Percentiles rank a stretch among this genome's conserved stretches.
Conservation (phyloP, 2,888 invertebrate species). For the Drosophila aldrichi region DNA sequence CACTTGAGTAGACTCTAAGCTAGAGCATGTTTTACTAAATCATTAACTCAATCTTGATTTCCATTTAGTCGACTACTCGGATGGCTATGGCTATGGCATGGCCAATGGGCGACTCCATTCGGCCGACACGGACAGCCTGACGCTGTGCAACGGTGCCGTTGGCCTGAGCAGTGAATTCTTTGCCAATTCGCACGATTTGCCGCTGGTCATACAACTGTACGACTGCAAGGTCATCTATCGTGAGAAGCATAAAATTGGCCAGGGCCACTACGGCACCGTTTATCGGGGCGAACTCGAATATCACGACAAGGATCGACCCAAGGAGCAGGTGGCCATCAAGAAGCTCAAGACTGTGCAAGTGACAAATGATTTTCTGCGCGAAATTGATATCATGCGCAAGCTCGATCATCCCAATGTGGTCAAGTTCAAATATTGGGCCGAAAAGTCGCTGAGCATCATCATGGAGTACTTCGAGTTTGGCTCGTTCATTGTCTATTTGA, state of each 20-base stretch:
- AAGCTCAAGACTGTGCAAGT: constrained; percentile 85
- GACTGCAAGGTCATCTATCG: constrained; percentile 81
- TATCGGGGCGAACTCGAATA: constrained; percentile 88
- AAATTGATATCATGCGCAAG: constrained; percentile 94
- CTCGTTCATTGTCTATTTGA: constrained; percentile 92
- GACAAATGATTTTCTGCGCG: constrained; percentile 91
- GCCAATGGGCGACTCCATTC: constrained; percentile 22
- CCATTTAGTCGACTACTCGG: constrained; percentile 26
- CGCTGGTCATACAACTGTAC: constrained; percentile 73
- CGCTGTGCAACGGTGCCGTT: constrained; percentile 4
- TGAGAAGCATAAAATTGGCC: constrained; percentile 81
- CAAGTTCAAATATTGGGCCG: constrained; percentile 92
- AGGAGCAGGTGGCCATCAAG: constrained; percentile 89
- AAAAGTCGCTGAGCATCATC: constrained; percentile 91
- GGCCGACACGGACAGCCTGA: constrained; percentile 44
- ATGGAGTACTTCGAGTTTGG: constrained; percentile 96
- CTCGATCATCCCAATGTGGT: constrained; percentile 95
- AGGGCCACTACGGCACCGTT: constrained; percentile 95
- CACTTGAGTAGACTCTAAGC: background rate
- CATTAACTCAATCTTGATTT: too few relatives aligned
- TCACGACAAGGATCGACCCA: constrained; percentile 59
- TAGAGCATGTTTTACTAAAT: background rate
- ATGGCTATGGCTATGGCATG: constrained; percentile 32
- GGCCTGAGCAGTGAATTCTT: constrained; percentile 30
- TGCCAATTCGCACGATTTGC: constrained; percentile 39